A percentile compares a stretch with the other conserved stretches of the same genome.
These are phyloP conservation scores for Ornithoptera priamus DNA, from an alignment of 2,888 invertebrate species.

Conservation along the genomic window DNA sequence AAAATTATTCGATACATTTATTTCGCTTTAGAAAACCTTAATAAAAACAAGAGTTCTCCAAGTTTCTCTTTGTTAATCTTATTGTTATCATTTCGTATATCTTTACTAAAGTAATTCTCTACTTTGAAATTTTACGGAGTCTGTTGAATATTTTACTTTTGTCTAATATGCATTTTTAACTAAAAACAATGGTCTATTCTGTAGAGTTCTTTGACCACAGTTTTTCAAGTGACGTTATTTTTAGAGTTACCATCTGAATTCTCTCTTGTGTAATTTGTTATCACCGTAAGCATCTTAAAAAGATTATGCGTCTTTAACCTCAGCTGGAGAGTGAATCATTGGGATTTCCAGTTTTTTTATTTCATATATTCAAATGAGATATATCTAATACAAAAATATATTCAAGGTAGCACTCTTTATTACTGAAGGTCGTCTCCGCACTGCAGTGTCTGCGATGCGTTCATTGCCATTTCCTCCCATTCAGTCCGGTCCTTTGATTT, in stretches of 20 bases:
- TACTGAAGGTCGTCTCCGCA: no score
- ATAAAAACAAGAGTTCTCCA: no score
- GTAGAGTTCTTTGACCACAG: conserved; percentile 7
- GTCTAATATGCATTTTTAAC: conserved; percentile 10
- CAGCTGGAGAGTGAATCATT: not conserved
- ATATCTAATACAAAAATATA: no score
- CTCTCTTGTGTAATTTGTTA: conserved; percentile 11
- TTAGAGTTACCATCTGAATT: conserved; percentile 11
- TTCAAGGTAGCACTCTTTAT: no score
- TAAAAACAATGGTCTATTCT: conserved; percentile 10
- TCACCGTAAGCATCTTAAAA: conserved; percentile 6
- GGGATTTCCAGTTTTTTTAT: not conserved
- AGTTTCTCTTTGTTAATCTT: no score
- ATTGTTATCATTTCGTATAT: not conserved
- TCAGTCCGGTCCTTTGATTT: no score
- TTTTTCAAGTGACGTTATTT: conserved; percentile 2
- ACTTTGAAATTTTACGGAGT: not conserved
- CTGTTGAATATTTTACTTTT: conserved; percentile 4
- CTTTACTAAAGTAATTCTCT: conserved; percentile 4
- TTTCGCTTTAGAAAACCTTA: no score
- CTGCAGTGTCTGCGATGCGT: no score
- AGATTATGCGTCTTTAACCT: not conserved
- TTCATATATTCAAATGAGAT: no score
- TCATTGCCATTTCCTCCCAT: no score
- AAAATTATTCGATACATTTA: no score